phyloP scores from a whole-genome alignment of 2,797 vertebrate genomes.

The Galago senegalensis region DNA sequence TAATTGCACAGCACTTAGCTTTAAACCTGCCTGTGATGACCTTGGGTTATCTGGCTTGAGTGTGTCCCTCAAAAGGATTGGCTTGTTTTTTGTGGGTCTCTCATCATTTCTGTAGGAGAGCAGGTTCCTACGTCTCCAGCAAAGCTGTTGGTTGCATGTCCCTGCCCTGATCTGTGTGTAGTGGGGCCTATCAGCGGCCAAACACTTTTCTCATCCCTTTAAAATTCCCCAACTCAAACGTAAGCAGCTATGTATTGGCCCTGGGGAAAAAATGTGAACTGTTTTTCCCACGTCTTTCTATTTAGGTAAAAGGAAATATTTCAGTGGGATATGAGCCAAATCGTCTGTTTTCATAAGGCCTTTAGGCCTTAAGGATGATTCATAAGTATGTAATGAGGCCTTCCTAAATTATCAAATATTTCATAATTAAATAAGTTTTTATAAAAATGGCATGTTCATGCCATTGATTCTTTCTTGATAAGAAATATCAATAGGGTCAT shows the following conservation, averaged over 20 bases:
- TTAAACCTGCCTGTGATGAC: neutral
- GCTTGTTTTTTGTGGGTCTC: slow-evolving; percentile 82
- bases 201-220: slow-evolving; percentile 82
- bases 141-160: slow-evolving; percentile 79
- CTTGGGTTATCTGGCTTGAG: slow-evolving; percentile 44
- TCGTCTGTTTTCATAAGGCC: slow-evolving; percentile 73
- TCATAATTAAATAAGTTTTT: slow-evolving; percentile 30
- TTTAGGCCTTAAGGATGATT: slow-evolving; percentile 61
- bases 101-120: slow-evolving; percentile 58
- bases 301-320: slow-evolving; percentile 89
- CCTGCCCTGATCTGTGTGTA: slow-evolving; percentile 61
- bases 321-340: slow-evolving; percentile 85
- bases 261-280: slow-evolving; percentile 84
- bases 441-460: neutral
- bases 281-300: slow-evolving; percentile 91
- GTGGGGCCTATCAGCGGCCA: slow-evolving; percentile 66
- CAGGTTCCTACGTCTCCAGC: slow-evolving; percentile 70
- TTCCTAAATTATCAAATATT: neutral
- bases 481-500: neutral
- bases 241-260: slow-evolving; percentile 87
- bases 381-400: slow-evolving; percentile 37
- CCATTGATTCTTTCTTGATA: neutral
- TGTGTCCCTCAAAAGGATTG: neutral
- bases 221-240: slow-evolving; percentile 80
- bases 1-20: neutral